Evolutionary conservation across 2,113 vertebrate genomes (phyloP).

Genomic region (Hoplias malabaricus): DNA sequence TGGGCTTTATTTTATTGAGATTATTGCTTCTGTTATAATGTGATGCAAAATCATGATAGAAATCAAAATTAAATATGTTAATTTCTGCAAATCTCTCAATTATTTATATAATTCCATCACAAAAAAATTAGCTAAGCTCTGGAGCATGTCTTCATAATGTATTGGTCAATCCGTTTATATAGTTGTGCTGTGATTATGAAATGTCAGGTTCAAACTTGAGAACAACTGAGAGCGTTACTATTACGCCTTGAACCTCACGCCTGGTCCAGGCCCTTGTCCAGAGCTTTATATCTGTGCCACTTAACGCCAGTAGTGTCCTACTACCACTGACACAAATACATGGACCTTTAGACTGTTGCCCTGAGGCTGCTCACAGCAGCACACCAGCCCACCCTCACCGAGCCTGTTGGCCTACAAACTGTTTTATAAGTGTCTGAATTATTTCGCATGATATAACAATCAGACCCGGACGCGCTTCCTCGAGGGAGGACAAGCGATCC

Average conservation of each 20-base stretch:
- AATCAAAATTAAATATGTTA: background rate
- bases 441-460: slow-evolving; percentile 14
- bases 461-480: background rate
- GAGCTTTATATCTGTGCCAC: background rate
- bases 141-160: background rate
- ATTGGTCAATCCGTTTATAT: background rate
- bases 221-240: background rate
- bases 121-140: too few relatives aligned
- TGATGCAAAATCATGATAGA: background rate
- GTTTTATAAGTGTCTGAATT: slow-evolving; percentile 19
- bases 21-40: background rate
- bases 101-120: too few relatives aligned
- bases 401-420: slow-evolving; percentile 24
- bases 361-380: slow-evolving; percentile 6
- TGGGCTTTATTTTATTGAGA: too few relatives aligned
- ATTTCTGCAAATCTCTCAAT: background rate
- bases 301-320: background rate
- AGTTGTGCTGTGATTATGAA: background rate
- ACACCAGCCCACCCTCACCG: background rate
- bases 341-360: background rate
- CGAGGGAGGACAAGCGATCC: background rate
- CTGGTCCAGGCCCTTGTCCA: background rate
- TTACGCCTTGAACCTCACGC: background rate
- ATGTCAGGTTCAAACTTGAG: background rate
- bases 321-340: background rate